Evolutionary conservation across 2,797 vertebrate genomes (phyloP).

Genomic region (Holocentrus rufus): DNA sequence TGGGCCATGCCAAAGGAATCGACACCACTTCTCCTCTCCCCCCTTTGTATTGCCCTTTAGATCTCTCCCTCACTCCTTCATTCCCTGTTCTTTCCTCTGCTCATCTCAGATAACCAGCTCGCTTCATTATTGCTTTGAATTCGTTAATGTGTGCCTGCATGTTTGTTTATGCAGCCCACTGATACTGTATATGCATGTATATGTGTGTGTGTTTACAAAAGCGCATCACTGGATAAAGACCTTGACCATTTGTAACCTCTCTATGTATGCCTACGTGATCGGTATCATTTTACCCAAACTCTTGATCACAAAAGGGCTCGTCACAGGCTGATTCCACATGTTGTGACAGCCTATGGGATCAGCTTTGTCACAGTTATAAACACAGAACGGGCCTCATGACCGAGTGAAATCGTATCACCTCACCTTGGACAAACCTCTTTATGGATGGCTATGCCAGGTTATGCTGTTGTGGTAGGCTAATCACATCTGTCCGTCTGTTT

Average conservation of each 20-base stretch:
- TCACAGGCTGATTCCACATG: constrained; percentile 11
- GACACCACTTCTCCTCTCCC: constrained; percentile 46
- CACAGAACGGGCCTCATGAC: constrained; percentile 16
- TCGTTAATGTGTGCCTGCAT: neutral
- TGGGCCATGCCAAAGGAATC: constrained; percentile 52
- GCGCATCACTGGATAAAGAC: constrained; percentile 16
- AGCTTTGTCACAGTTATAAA: constrained; percentile 25
- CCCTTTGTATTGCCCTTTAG: constrained; percentile 36
- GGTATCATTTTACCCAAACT: constrained; percentile 49
- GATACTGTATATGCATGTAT: neutral
- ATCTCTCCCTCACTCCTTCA: constrained; percentile 7
- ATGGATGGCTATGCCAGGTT: neutral
- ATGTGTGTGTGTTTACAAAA: constrained; percentile 29
- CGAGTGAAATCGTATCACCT: constrained; percentile 9
- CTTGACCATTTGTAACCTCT: constrained; percentile 23
- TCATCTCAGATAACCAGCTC: constrained; percentile 44
- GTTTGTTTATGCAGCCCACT: constrained; percentile 4
- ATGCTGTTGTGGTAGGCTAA: too few relatives aligned
- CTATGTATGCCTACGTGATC: constrained; percentile 21
- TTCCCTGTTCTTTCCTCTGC: constrained; percentile 19
- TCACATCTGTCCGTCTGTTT: too few relatives aligned
- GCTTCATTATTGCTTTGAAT: constrained; percentile 25
- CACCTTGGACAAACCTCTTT: neutral
- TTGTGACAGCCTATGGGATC: constrained; percentile 26
- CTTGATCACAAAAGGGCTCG: constrained; percentile 27